phyloP scores from a whole-genome alignment of 2,113 vertebrate species.

The Halichoerus grypus region DNA sequence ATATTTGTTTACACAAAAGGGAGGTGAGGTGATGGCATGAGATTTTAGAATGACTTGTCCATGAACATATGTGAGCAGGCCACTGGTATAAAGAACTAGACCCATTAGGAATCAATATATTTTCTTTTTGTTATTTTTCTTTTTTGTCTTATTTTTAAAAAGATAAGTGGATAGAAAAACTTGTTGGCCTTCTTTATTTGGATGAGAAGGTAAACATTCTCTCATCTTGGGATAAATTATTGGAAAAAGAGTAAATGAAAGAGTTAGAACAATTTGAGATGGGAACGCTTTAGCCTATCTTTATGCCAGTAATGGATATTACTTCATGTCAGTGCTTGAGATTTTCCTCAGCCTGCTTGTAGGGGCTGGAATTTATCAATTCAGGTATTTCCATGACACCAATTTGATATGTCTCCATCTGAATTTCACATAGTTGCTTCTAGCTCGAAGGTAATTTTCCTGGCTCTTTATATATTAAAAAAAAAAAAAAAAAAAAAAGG shows the following conservation, averaged over 20 bases:
- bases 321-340: conserved; percentile 33
- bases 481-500: background rate
- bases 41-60: conserved; percentile 27
- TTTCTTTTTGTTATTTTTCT: background rate
- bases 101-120: background rate
- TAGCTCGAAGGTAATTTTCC: conserved; percentile 48
- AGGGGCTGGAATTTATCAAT: conserved; percentile 58
- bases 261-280: background rate
- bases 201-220: conserved; percentile 28
- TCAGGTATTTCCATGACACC: conserved; percentile 37
- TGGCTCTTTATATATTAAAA: background rate
- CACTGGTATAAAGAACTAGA: background rate
- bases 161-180: background rate
- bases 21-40: background rate
- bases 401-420: conserved; percentile 43
- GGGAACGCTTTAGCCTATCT: background rate
- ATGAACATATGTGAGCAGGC: background rate
- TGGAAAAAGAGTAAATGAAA: conserved; percentile 45
- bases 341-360: background rate
- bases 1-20: background rate
- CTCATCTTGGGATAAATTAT: conserved; percentile 4
- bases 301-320: conserved; percentile 9
- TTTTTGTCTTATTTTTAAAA: conserved; percentile 59
- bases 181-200: conserved; percentile 8
- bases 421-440: conserved; percentile 47